phyloP scores from a whole-genome alignment of 2,113 vertebrate species.

The Empidonax alnorum region DNA sequence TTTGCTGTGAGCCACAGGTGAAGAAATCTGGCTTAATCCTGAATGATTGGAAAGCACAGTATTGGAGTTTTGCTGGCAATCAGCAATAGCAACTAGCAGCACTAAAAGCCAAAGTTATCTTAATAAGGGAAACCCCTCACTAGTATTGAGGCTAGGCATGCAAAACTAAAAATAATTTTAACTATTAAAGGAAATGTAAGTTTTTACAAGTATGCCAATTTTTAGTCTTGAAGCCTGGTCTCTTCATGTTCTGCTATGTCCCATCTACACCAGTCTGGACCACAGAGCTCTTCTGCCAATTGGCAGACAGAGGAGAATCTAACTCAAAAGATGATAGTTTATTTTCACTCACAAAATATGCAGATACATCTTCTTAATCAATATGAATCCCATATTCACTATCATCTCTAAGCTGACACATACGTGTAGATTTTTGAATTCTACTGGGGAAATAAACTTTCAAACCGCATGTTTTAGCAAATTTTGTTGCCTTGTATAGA shows the following conservation, averaged over 20 bases:
- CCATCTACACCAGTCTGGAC: constrained; percentile 65
- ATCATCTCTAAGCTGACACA: background rate
- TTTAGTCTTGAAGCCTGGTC: constrained; percentile 35
- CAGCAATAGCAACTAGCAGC: background rate
- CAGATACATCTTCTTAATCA: background rate
- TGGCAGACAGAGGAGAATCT: constrained; percentile 19
- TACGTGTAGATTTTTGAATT: background rate
- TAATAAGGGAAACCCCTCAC: background rate
- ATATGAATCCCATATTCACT: background rate
- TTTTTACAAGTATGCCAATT: background rate
- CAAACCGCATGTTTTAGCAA: background rate
- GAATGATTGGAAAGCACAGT: background rate
- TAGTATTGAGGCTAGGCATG: background rate
- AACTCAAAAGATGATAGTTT: constrained; percentile 28
- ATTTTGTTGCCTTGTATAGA: background rate
- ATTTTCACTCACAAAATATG: background rate
- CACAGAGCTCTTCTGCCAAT: constrained; percentile 65
- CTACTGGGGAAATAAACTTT: background rate
- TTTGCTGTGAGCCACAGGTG: background rate
- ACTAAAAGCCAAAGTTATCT: background rate
- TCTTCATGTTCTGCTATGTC: constrained; percentile 69
- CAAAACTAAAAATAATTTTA: background rate
- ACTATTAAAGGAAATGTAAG: background rate
- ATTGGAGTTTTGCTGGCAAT: background rate
- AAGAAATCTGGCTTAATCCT: background rate